Evolutionary conservation across 2,113 vertebrate genomes (phyloP), one percentile per base, ranked within the genome.

Genomic region (Siniperca knerii): DNA sequence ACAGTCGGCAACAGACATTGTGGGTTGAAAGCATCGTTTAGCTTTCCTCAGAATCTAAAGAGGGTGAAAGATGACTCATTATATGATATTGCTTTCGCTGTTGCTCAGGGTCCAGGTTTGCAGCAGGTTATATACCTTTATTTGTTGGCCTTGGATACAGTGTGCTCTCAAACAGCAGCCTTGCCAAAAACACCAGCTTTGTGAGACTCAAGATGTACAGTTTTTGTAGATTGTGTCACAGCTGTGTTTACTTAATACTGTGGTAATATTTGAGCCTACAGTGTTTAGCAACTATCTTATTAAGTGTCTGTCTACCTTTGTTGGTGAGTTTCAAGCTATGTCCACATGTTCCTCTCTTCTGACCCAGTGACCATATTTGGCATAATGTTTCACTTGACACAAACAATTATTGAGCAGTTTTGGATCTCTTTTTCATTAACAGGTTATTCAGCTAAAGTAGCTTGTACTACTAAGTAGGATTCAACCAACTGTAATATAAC

Each of bases 1-100:
- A 92, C 90, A 81, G 78, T 73, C 70, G 46, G 79, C 87, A 89
- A 52, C 77, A 88, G 90, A 91, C 87, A 71, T 66, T 82, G 75
- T 87, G 84, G 79, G 79, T 83, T 91, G 85, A 92, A 85, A 89
- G 79, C 67, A 78, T 85, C 65, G 35, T 86, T 93, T 91, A 76
- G 69, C 54, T 81, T 87, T 88, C 50, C 77, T 91, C 86, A 44
- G 77, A 48, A 71, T 79, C 42, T 83, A 77, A 87, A 87, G 87
- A 84, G 77, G 72, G 55, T 85, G 80, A 90, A 90, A 86, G 64
- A 90, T 90, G 71, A 90, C 64, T 90, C 82, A 89, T 85, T 81
- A 83, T 61, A 75, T 70, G 20, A 73, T 82, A 72, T 64, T 83
- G 65, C 78, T 87, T 71, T 78, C 33, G n/a, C 54, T 75, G 29